phyloP scores from a whole-genome alignment of 2,113 vertebrate species.

The Hucho hucho region DNA sequence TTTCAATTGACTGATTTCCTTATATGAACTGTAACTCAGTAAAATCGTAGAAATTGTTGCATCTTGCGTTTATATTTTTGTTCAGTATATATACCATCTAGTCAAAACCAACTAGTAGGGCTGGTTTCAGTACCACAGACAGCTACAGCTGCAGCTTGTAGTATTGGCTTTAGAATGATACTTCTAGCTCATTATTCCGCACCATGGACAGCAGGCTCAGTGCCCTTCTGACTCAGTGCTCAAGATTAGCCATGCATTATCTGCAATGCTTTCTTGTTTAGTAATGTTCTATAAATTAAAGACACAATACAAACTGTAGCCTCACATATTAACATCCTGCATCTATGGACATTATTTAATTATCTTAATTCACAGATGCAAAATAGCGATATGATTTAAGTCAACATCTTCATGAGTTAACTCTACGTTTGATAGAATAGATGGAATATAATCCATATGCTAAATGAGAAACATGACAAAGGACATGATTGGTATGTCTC shows the following conservation, averaged over 20 bases:
- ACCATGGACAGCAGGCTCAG: constrained; percentile 5
- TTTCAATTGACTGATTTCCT: too few relatives aligned
- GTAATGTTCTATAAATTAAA: background rate
- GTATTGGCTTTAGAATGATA: background rate
- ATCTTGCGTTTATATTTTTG: too few relatives aligned
- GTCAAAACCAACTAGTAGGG: too few relatives aligned
- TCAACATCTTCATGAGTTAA: background rate
- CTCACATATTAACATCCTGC: background rate
- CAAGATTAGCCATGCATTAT: background rate
- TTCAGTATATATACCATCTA: too few relatives aligned
- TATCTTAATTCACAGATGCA: background rate
- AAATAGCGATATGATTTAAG: background rate
- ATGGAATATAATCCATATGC: too few relatives aligned
- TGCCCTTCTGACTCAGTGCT: background rate
- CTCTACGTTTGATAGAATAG: too few relatives aligned
- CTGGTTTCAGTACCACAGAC: too few relatives aligned
- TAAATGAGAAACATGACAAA: too few relatives aligned
- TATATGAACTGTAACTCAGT: too few relatives aligned
- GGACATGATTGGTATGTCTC: background rate
- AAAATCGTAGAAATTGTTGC: too few relatives aligned
- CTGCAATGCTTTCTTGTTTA: background rate
- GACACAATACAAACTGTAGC: background rate
- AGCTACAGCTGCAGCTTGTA: too few relatives aligned
- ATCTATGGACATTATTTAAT: background rate
- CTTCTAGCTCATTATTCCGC: background rate